A percentile compares a stretch with the other conserved stretches of the same genome.
phyloP scores from a whole-genome alignment of 2,113 vertebrate genomes.

The Oreochromis spilurus region DNA sequence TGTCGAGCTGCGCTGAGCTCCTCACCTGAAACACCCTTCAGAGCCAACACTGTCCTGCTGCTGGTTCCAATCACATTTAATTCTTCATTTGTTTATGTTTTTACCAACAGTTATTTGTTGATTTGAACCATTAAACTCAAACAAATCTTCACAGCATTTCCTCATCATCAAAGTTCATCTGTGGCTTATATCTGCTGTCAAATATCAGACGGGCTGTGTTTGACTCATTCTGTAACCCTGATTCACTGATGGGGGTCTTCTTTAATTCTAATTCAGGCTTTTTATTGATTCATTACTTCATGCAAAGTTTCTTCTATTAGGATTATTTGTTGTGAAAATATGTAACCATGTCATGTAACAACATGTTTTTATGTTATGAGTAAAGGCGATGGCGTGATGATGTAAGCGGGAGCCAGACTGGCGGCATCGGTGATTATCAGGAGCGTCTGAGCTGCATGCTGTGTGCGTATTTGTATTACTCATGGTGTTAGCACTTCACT shows the following conservation, averaged over 20 bases:
- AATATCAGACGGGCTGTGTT: fast-evolving
- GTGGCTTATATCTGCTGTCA: not conserved
- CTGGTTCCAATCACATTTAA: not conserved
- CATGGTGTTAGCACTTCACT: not conserved
- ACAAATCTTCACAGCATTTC: not conserved
- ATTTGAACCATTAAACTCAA: not conserved
- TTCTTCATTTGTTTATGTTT: fast-evolving
- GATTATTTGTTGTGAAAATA: not conserved
- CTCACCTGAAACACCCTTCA: too few species aligned
- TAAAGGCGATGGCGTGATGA: not conserved
- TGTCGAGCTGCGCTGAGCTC: too few species aligned
- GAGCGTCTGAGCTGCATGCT: not conserved
- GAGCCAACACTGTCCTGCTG: not conserved
- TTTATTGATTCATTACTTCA: fast-evolving
- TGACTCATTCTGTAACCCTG: fast-evolving
- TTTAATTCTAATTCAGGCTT: not conserved
- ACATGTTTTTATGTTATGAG: not conserved
- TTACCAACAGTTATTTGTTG: fast-evolving
- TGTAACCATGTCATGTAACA: not conserved
- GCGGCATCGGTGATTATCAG: not conserved
- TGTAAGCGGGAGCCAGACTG: not conserved
- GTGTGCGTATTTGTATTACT: not conserved
- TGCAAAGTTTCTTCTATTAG: not conserved
- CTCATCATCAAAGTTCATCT: not conserved
- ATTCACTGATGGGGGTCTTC: not conserved